These are phyloP conservation scores for Rhegmatorhina hoffmannsi DNA, from an alignment of 2,113 vertebrate genomes.

Conservation along the genomic window DNA sequence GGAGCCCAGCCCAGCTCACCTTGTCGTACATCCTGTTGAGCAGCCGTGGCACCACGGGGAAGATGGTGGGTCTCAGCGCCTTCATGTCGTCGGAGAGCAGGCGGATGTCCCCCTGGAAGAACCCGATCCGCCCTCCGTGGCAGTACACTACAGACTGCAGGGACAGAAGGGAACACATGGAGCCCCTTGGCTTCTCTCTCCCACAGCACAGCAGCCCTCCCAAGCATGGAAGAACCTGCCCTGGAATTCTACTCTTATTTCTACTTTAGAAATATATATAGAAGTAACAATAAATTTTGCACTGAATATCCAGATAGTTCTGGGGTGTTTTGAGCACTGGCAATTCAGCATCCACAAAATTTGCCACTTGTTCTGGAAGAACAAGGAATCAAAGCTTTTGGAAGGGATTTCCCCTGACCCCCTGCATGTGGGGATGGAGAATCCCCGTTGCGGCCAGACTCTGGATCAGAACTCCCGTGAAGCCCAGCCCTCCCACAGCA, in stretches of 20 bases:
- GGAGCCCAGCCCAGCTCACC: slow-evolving; percentile 66
- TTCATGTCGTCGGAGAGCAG: slow-evolving; percentile 97
- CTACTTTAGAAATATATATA: neutral
- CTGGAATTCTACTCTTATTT: neutral
- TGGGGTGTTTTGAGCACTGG: neutral
- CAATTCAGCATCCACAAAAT: neutral
- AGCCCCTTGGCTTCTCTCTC: neutral
- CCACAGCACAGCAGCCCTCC: neutral
- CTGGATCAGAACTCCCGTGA: neutral
- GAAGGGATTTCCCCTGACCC: neutral
- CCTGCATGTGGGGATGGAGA: neutral
- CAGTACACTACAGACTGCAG: slow-evolving; percentile 93
- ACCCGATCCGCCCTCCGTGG: slow-evolving; percentile 93
- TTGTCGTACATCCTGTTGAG: slow-evolving; percentile 99
- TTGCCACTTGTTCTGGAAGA: neutral
- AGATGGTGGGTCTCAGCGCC: slow-evolving; percentile 90
- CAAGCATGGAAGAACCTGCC: neutral
- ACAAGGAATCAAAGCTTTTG: neutral
- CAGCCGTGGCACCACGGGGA: slow-evolving; percentile 93
- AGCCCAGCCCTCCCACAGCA: neutral
- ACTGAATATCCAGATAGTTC: neutral
- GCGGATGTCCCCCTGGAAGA: slow-evolving; percentile 97
- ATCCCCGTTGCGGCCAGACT: neutral
- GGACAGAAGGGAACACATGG: neutral
- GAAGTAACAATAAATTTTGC: neutral